Conservation (phyloP, 64 coral and sea anemone genomes). For the Platygyra sinensis region DNA sequence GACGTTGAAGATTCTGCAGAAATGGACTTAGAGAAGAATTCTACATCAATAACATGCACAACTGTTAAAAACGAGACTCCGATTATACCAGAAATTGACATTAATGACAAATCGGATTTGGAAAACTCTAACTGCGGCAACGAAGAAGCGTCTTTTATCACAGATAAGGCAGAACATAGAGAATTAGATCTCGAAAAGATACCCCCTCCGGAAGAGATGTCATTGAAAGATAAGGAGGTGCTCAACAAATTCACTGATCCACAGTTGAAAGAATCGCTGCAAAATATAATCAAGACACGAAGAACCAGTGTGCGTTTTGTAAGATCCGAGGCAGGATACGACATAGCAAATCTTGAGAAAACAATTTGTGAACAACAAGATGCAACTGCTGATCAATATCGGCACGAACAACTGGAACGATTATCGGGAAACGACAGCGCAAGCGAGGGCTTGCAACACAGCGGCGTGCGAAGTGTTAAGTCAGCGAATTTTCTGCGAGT, state of each 20-base stretch:
- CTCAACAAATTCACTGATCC: slow-evolving; percentile 53
- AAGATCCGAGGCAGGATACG: slow-evolving; percentile 10
- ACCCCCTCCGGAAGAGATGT: slow-evolving; percentile 10
- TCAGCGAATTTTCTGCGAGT: not conserved
- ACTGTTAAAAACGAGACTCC: not conserved
- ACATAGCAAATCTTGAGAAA: not conserved
- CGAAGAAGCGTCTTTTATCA: not conserved
- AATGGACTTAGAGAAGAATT: not conserved
- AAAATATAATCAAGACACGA: slow-evolving; percentile 70
- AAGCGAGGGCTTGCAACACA: not conserved
- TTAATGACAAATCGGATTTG: not conserved
- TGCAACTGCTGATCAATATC: not conserved
- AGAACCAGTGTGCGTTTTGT: slow-evolving; percentile 31
- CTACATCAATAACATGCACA: too few relatives aligned
- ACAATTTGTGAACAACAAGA: not conserved
- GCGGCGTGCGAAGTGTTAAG: not conserved
- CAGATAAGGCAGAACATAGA: not conserved
- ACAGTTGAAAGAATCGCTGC: slow-evolving; percentile 58
- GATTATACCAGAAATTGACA: not conserved
- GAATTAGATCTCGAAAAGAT: not conserved
- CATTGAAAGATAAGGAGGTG: slow-evolving; percentile 43
- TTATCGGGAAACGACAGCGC: not conserved
- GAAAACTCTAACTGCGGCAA: not conserved
- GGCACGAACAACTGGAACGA: not conserved
- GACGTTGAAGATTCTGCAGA: not conserved